Evolutionary conservation across 2,888 invertebrate genomes (phyloP).

Genomic region (Hecatera dysodea): DNA sequence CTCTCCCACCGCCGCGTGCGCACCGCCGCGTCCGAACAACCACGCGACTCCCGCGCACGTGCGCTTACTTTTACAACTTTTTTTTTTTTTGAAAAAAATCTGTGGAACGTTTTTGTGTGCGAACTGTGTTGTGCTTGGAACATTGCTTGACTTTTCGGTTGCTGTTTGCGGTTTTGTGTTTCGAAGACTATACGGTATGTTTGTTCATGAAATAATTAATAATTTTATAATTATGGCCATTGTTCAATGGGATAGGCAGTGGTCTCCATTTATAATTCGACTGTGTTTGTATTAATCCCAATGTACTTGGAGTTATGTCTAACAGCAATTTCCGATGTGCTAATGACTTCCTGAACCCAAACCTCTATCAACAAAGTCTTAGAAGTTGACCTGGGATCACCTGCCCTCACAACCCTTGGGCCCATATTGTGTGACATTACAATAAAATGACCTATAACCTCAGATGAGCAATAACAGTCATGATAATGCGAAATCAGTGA

Average conservation of each 20-base stretch:
- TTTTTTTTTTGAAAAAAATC: constrained; percentile 57
- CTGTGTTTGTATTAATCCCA: not conserved
- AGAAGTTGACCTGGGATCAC: not conserved
- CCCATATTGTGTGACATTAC: not conserved
- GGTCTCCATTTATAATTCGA: not conserved
- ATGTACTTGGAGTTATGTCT: not conserved
- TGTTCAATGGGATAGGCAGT: not conserved
- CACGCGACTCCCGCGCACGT: constrained; percentile 80
- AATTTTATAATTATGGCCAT: constrained; percentile 4
- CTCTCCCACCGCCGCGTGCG: constrained; percentile 84
- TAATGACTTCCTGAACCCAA: constrained; percentile 1
- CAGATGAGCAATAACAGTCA: not conserved
- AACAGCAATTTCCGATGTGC: not conserved
- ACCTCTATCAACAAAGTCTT: not conserved
- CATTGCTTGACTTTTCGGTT: constrained; percentile 71
- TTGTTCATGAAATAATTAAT: constrained; percentile 48
- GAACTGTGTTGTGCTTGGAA: constrained; percentile 81
- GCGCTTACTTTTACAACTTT: constrained; percentile 66
- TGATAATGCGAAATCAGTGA: not conserved
- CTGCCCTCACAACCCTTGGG: not conserved
- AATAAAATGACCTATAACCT: not conserved
- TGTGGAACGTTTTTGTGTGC: constrained; percentile 80
- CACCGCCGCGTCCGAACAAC: constrained; percentile 81
- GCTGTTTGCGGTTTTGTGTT: constrained; percentile 71
- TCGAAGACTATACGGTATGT: constrained; percentile 78